These are phyloP conservation scores for Chrysaora quinquecirrha DNA, from an alignment of 30 jellyfish, hydroid and myxozoan species.

Conservation along the genomic window DNA sequence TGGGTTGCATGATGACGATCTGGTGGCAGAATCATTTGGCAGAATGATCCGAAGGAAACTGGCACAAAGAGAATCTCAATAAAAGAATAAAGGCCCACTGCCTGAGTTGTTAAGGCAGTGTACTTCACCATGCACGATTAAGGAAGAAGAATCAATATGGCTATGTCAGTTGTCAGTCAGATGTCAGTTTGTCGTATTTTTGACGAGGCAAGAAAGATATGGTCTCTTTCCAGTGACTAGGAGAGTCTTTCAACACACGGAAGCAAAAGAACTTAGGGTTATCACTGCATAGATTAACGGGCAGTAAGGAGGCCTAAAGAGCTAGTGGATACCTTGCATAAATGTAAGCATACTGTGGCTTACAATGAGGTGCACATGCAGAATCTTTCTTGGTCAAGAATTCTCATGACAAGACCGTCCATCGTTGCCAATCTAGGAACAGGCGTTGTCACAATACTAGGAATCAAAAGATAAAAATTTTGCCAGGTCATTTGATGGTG, in stretches of 20 bases:
- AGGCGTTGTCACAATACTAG: too few relatives aligned
- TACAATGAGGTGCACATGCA: too few relatives aligned
- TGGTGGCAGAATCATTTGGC: slow-evolving; percentile 9
- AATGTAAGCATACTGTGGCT: too few relatives aligned
- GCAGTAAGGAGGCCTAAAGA: background rate
- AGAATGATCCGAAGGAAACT: slow-evolving; percentile 27
- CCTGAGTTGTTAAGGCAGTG: background rate
- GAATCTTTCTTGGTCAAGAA: too few relatives aligned
- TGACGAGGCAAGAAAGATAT: slow-evolving; percentile 15
- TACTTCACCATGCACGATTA: background rate
- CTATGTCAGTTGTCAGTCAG: background rate
- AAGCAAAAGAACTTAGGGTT: background rate
- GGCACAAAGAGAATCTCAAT: slow-evolving; percentile 19
- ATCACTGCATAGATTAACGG: background rate
- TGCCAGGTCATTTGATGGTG: too few relatives aligned
- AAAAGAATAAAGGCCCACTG: background rate
- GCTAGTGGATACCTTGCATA: too few relatives aligned
- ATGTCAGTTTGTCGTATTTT: too few relatives aligned
- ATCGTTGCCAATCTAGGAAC: too few relatives aligned
- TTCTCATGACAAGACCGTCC: too few relatives aligned
- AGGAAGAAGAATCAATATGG: background rate
- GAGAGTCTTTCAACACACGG: background rate
- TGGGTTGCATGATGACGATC: slow-evolving; percentile 13
- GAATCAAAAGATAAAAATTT: too few relatives aligned
- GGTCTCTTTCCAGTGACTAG: slow-evolving; percentile 30